A percentile compares a stretch with the other conserved stretches of the same genome.
Evolutionary conservation across 2,113 vertebrate species (phyloP).

Genomic region (Anseranas semipalmata): DNA sequence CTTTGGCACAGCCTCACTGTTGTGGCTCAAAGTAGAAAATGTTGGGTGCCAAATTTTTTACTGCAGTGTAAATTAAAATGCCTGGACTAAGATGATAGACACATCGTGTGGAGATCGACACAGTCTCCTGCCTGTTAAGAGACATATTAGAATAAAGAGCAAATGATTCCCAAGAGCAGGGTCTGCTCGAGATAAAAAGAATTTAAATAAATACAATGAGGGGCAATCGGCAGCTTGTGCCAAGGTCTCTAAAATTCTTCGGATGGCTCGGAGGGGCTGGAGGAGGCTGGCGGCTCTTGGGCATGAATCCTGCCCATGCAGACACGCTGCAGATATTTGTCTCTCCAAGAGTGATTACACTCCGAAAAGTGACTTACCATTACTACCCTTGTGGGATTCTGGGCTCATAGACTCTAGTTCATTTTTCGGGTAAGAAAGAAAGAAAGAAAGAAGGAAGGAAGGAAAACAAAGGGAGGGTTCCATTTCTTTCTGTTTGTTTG

Average conservation of each 20-base stretch:
- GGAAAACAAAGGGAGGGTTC: background rate
- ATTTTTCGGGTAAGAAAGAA: background rate
- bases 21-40: constrained; percentile 22
- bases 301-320: constrained; percentile 38
- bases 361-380: constrained; percentile 17
- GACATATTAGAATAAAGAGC: background rate
- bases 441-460: background rate
- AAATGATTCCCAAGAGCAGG: background rate
- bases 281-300: background rate
- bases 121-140: constrained; percentile 39
- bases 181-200: background rate
- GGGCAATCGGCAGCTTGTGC: background rate
- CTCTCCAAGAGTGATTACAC: constrained; percentile 43
- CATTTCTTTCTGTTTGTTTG: background rate
- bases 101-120: background rate
- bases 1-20: constrained; percentile 10
- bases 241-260: background rate
- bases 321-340: constrained; percentile 43
- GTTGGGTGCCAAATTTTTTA: constrained; percentile 66
- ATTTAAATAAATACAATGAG: background rate
- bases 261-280: background rate
- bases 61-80: constrained; percentile 79
- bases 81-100: constrained; percentile 63
- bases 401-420: background rate
- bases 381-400: constrained; percentile 28